phyloP scores from a whole-genome alignment of 2,888 invertebrate genomes.

The Melanostoma scalare region DNA sequence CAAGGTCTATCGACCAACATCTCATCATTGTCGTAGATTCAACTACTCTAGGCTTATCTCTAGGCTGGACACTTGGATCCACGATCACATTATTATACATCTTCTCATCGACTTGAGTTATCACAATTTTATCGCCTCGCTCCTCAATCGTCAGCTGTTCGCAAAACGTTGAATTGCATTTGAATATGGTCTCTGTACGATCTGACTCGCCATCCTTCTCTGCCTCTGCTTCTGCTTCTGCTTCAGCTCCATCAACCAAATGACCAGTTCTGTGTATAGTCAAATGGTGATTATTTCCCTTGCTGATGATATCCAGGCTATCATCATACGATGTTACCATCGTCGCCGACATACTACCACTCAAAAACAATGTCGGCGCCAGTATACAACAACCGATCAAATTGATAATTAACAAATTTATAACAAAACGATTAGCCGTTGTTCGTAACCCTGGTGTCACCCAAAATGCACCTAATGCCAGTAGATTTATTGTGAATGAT shows the following conservation, averaged over 20 bases:
- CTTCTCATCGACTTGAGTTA: slow-evolving; percentile 79
- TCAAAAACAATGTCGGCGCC: slow-evolving; percentile 80
- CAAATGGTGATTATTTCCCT: slow-evolving; percentile 78
- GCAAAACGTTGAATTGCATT: slow-evolving; percentile 78
- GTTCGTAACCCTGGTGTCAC: slow-evolving; percentile 82
- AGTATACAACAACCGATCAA: slow-evolving; percentile 81
- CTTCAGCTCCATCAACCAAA: slow-evolving; percentile 77
- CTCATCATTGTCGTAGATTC: slow-evolving; percentile 74
- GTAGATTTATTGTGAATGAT: slow-evolving; percentile 81
- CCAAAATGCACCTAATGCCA: slow-evolving; percentile 82
- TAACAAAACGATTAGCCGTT: slow-evolving; percentile 82
- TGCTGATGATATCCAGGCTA: slow-evolving; percentile 78
- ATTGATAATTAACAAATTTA: slow-evolving; percentile 81
- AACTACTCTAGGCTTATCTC: slow-evolving; percentile 58
- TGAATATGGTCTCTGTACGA: slow-evolving; percentile 78
- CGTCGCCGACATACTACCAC: slow-evolving; percentile 55
- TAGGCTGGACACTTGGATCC: slow-evolving; percentile 63
- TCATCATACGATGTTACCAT: slow-evolving; percentile 74
- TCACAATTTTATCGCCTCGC: slow-evolving; percentile 77
- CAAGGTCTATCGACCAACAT: slow-evolving; percentile 81
- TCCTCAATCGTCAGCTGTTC: slow-evolving; percentile 78
- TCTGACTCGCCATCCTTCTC: slow-evolving; percentile 50
- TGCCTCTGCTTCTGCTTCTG: slow-evolving; percentile 59
- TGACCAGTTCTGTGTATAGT: slow-evolving; percentile 78
- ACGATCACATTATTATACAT: slow-evolving; percentile 71